Conservation (phyloP, 2,797 vertebrate species). For the Gallinago stenura region DNA sequence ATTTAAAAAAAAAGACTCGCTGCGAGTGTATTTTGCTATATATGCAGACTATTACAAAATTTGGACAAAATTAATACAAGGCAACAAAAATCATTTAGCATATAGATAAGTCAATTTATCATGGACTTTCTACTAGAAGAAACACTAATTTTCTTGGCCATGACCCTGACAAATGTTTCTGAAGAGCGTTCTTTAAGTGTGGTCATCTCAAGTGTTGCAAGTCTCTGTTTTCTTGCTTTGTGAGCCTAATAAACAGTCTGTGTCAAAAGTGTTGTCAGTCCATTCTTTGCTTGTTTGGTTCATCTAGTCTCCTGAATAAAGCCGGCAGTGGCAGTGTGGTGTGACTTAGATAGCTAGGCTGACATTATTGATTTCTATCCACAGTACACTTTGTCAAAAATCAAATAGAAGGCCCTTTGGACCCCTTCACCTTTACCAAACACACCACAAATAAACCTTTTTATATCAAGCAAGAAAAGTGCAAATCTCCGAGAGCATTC, state of each 20-base stretch:
- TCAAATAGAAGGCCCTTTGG: slow-evolving; percentile 96
- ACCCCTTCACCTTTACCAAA: slow-evolving; percentile 98
- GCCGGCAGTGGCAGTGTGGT: slow-evolving; percentile 80
- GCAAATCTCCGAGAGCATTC: slow-evolving; percentile 62
- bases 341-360: slow-evolving; percentile 85
- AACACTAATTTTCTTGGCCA: slow-evolving; percentile 90
- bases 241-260: slow-evolving; percentile 92
- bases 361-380: slow-evolving; percentile 96
- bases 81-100: slow-evolving; percentile 90
- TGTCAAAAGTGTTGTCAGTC: slow-evolving; percentile 94
- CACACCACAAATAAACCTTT: slow-evolving; percentile 88
- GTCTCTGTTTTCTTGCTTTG: slow-evolving; percentile 82
- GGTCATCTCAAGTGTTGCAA: slow-evolving; percentile 86
- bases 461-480: slow-evolving; percentile 81
- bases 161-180: slow-evolving; percentile 94
- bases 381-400: slow-evolving; percentile 98
- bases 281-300: slow-evolving; percentile 96
- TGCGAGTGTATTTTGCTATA: slow-evolving; percentile 56
- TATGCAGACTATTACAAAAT: slow-evolving; percentile 79
- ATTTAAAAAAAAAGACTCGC: not conserved
- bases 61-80: slow-evolving; percentile 83
- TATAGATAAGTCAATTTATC: slow-evolving; percentile 99
- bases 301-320: slow-evolving; percentile 88
- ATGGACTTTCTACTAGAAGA: slow-evolving; percentile 93
- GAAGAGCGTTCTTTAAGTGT: slow-evolving; percentile 84